phyloP scores from a whole-genome alignment of 2,113 vertebrate species.

The Pterophyllum scalare region DNA sequence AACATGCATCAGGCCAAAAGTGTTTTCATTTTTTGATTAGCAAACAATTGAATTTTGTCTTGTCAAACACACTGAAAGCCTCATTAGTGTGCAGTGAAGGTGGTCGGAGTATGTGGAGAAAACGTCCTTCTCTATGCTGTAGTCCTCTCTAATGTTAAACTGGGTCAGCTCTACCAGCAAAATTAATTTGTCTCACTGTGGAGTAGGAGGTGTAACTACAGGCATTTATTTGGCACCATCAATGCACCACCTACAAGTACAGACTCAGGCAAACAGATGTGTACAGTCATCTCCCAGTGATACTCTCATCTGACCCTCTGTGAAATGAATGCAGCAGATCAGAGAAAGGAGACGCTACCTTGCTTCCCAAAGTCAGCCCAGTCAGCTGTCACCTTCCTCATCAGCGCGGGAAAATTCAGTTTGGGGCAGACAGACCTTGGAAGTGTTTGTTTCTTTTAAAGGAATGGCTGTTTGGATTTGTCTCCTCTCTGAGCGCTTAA shows the following conservation, averaged over 20 bases:
- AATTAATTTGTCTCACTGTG: constrained; percentile 18
- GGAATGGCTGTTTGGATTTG: not conserved
- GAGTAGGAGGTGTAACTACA: not conserved
- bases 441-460: not conserved
- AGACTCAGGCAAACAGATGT: not conserved
- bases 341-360: constrained; percentile 26
- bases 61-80: not conserved
- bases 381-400: constrained; percentile 11
- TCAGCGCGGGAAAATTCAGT: constrained; percentile 10
- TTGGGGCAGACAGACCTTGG: not conserved
- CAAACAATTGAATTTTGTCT: not conserved
- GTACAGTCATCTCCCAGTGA: constrained; percentile 6
- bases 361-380: not conserved
- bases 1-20: too few relatives aligned
- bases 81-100: not conserved
- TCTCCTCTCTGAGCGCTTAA: not conserved
- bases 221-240: not conserved
- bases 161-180: constrained; percentile 28
- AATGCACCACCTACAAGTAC: not conserved
- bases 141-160: constrained; percentile 23
- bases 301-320: constrained; percentile 25
- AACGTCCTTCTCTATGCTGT: not conserved
- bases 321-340: constrained; percentile 41
- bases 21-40: accelerated
- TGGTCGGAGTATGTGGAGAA: not conserved